Conservation (phyloP, 2,797 vertebrate genomes). For the Pyrocephalus nanus region DNA sequence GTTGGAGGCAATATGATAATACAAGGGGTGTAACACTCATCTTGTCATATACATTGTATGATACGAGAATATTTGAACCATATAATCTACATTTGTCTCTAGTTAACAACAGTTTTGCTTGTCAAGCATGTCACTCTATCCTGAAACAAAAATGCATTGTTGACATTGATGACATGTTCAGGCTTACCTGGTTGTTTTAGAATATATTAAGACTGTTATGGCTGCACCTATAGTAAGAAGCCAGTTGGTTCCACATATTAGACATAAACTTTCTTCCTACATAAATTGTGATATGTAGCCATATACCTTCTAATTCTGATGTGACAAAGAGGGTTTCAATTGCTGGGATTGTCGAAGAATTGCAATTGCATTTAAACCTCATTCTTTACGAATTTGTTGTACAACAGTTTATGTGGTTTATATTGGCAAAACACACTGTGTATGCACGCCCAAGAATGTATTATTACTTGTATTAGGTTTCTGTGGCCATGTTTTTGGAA, state of each 20-base stretch:
- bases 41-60: not conserved
- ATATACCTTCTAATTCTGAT: not conserved
- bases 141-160: not conserved
- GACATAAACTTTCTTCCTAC: not conserved
- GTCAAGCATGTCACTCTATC: not conserved
- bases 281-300: not conserved
- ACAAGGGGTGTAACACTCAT: not conserved
- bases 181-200: not conserved
- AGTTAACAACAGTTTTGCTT: not conserved
- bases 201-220: not conserved
- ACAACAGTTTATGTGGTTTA: not conserved
- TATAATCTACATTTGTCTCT: not conserved
- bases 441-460: not conserved
- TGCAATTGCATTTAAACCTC: not conserved
- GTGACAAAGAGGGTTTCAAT: not conserved
- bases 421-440: not conserved
- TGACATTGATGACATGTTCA: not conserved
- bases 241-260: rapidly evolving
- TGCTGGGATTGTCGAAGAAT: not conserved
- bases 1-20: not conserved
- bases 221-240: not conserved
- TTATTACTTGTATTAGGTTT: not conserved
- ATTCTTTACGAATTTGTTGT: not conserved
- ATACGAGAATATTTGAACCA: not conserved
- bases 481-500: no score